Evolutionary conservation across 2,888 invertebrate genomes (phyloP).

Genomic region (Lomographa bimaculata): DNA sequence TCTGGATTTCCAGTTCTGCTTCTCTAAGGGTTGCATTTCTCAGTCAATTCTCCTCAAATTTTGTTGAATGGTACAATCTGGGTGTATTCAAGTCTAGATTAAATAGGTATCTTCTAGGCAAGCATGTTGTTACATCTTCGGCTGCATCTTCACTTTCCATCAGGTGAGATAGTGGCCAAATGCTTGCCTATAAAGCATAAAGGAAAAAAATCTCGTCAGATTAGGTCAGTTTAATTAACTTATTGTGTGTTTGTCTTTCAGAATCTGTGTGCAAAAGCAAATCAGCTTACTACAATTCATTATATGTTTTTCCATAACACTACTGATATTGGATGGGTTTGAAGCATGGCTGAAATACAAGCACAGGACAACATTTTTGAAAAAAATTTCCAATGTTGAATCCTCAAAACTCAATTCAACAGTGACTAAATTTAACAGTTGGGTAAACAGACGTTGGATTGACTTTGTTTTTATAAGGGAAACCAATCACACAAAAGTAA

Average conservation of each 20-base stretch:
- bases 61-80: too few species aligned
- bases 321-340: slow-evolving; percentile 61
- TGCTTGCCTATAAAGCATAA: too few species aligned
- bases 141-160: too few species aligned
- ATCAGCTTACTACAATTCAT: slow-evolving; percentile 59
- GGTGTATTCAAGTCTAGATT: too few species aligned
- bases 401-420: slow-evolving; percentile 46
- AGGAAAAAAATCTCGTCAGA: too few species aligned
- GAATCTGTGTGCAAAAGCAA: slow-evolving; percentile 59
- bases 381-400: slow-evolving; percentile 54
- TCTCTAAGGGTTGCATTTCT: too few species aligned
- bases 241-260: slow-evolving; percentile 50
- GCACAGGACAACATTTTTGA: slow-evolving; percentile 68
- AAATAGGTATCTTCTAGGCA: too few species aligned
- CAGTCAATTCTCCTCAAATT: too few species aligned
- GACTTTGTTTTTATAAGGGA: slow-evolving; percentile 62
- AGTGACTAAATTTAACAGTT: slow-evolving; percentile 40
- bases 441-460: slow-evolving; percentile 51
- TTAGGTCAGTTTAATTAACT: too few species aligned
- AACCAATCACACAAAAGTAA: slow-evolving; percentile 73
- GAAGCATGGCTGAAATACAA: slow-evolving; percentile 73
- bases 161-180: too few species aligned
- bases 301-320: slow-evolving; percentile 47
- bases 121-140: too few species aligned
- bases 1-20: too few species aligned